These are phyloP conservation scores for Aplysina aerophoba DNA, from an alignment of 37 sponge, comb jelly and placozoan species.

Conservation along the genomic window DNA sequence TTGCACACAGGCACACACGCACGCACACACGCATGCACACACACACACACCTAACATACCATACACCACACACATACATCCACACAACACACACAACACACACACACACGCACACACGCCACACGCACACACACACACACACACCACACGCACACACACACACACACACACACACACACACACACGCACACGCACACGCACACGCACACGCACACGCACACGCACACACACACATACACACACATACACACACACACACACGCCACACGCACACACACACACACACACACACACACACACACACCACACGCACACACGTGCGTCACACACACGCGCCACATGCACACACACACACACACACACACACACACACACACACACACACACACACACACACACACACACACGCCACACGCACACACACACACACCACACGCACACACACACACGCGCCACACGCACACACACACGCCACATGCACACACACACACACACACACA, in stretches of 20 bases:
- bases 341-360: background rate
- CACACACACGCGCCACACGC: background rate
- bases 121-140: constrained; percentile 27
- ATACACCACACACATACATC: too few species aligned
- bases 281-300: constrained; percentile 24
- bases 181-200: background rate
- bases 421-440: too few species aligned
- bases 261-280: background rate
- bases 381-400: background rate
- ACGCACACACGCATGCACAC: constrained; percentile 22
- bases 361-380: background rate
- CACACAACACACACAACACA: background rate
- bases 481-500: constrained; percentile 18
- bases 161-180: too few species aligned
- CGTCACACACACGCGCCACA: too few species aligned
- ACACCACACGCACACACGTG: constrained; percentile 23
- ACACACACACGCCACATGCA: constrained; percentile 17
- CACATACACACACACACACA: constrained; percentile 7
- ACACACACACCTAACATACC: constrained; percentile 21
- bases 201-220: constrained; percentile 12
- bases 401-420: too few species aligned
- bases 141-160: constrained; percentile 26
- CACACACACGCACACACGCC: constrained; percentile 6
- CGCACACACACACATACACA: constrained; percentile 24
- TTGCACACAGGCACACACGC: background rate